Conservation (phyloP, 2,888 invertebrate genomes). For the Drosophila bunnanda region DNA sequence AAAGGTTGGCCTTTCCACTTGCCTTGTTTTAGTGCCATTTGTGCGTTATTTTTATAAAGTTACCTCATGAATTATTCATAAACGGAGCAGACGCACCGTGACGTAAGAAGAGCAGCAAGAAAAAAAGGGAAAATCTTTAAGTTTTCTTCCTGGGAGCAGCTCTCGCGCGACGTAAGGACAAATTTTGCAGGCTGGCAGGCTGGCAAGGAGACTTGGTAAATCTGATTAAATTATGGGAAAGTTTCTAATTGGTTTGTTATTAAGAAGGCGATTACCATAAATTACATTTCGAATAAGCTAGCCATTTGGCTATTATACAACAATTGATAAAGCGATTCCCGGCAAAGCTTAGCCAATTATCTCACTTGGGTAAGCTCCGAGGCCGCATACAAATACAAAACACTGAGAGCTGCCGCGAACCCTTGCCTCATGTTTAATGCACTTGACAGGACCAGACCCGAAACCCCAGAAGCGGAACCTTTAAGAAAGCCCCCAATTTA, state of each 20-base stretch:
- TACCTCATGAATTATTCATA: conserved; percentile 70
- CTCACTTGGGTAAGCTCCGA: conserved; percentile 17
- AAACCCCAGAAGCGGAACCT: conserved; percentile 28
- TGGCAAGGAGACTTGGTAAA: conserved; percentile 28
- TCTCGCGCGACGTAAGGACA: conserved; percentile 14
- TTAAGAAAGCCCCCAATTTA: conserved; percentile 40
- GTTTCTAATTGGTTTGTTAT: conserved; percentile 58
- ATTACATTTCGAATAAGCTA: conserved; percentile 40
- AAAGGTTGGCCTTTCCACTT: conserved; percentile 36
- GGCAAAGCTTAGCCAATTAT: conserved; percentile 34
- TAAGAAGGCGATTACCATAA: conserved; percentile 57
- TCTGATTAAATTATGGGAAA: conserved; percentile 60
- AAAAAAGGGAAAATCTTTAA: conserved; percentile 39
- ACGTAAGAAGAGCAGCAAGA: conserved; percentile 23
- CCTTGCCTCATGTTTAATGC: conserved; percentile 49
- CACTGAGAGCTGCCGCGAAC: conserved; percentile 9
- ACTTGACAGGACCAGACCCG: conserved; percentile 44
- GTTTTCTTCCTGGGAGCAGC: conserved; percentile 42
- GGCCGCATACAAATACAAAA: conserved; percentile 23
- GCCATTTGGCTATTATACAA: conserved; percentile 11
- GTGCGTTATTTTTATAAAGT: conserved; percentile 61
- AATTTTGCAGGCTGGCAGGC: conserved; percentile 17
- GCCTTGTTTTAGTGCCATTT: conserved; percentile 50
- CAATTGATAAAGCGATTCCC: conserved; percentile 36
- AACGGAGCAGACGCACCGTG: conserved; percentile 42